Evolutionary conservation across 2,888 invertebrate species (phyloP), one percentile per base, ranked within the genome.

Genomic region (Hydriomena furcata): DNA sequence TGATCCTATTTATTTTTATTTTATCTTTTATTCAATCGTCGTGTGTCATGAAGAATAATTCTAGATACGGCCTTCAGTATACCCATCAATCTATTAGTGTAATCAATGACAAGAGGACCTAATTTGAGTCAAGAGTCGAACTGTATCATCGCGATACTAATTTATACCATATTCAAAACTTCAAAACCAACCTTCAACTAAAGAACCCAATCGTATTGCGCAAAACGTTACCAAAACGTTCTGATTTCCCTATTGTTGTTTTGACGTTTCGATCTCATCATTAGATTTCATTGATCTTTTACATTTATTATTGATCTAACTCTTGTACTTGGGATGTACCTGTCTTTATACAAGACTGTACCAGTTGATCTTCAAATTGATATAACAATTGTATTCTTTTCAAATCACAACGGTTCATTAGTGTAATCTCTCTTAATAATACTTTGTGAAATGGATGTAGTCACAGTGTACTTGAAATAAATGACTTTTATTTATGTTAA

Each of bases 221-320:
- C 43, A 64, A 65, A 58, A 43, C 41, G 51, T 46, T 34, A 56
- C 55, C 50, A 41, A 53, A 60, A 57, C 57, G 66, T 62, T 48
- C 55, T 46, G 55, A 47, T 38, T 52, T 43, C 4, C 4, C 67
- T 65, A 66, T 55, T 54, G 44, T 63, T 71, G 67, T 63, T 55
- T 56, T 48, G 52, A 36, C 45, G 45, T 38, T 38, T 55, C 45
- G 54, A 60, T 58, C 55, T 46, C 54, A 34, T 36, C 38, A 20
- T 41, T 38, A 35, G 38, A 42, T 30, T 23, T 30, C 34, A 47
- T 40, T 48, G 44, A 51, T 45, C 37, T 13, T 45, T 31, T 49
- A 66, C 50, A 60, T 59, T 65, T 58, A 64, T 45, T 52, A 45
- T 58, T 65, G 65, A 60, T 57, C 61, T 50, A 55, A 41, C 43